Conservation (phyloP, 2,113 vertebrate species). For the Bubo bubo region DNA sequence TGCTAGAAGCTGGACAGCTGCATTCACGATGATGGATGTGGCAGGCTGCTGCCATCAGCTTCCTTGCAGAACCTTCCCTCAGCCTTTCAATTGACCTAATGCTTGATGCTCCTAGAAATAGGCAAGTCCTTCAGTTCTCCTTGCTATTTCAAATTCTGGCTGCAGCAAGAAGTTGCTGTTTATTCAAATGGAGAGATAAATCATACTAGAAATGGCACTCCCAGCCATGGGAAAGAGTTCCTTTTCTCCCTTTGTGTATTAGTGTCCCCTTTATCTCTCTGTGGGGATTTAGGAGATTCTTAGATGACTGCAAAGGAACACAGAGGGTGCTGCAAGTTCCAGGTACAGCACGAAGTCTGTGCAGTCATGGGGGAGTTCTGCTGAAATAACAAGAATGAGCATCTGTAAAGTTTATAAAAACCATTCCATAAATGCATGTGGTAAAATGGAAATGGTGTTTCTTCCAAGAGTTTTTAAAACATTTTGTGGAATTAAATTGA, state of each 20-base stretch:
- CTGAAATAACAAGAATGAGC: neutral
- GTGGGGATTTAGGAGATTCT: neutral
- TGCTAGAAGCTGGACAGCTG: neutral
- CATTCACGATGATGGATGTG: rapidly evolving
- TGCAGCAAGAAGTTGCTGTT: neutral
- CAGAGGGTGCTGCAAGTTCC: rapidly evolving
- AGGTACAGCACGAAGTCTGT: rapidly evolving
- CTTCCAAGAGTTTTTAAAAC: neutral
- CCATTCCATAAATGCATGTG: neutral
- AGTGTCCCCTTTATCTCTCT: neutral
- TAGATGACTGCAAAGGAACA: neutral
- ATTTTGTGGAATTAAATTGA: neutral
- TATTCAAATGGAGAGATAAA: neutral
- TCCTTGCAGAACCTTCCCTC: neutral
- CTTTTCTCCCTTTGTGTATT: neutral
- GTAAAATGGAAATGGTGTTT: neutral
- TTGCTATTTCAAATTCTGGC: neutral
- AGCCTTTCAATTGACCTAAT: neutral
- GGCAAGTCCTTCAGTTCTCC: neutral
- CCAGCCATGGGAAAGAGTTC: neutral
- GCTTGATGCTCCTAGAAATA: neutral
- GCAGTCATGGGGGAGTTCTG: neutral
- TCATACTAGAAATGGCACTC: neutral
- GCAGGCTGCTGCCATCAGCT: neutral
- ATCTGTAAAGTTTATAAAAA: neutral